A percentile compares a stretch with the other conserved stretches of the same genome.
These are phyloP conservation scores for Actinernus sp. DNA, from an alignment of 92 coral and sea anemone species.

Conservation along the genomic window DNA sequence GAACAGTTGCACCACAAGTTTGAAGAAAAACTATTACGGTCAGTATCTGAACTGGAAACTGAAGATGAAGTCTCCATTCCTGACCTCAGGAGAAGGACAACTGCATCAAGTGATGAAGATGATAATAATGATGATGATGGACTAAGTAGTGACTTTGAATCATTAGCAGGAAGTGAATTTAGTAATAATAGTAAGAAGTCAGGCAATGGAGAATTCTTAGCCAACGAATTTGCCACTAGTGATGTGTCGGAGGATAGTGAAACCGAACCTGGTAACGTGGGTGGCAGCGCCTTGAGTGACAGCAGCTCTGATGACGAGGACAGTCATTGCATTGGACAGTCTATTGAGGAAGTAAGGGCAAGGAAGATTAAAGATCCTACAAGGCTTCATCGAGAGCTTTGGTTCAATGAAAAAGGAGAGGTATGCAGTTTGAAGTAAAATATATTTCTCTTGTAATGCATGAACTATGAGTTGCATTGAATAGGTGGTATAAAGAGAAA, in stretches of 20 bases:
- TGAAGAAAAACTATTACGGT: conserved; percentile 47
- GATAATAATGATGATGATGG: conserved; percentile 16
- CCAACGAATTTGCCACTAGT: conserved; percentile 18
- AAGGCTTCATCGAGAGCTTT: conserved; percentile 87
- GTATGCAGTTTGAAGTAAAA: no score
- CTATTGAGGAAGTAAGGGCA: conserved; percentile 36
- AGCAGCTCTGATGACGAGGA: conserved; percentile 48
- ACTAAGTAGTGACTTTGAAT: conserved; percentile 26
- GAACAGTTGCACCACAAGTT: conserved; percentile 45
- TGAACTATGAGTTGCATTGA: no score
- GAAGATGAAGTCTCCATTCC: background rate
- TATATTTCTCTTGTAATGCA: no score
- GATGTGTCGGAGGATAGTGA: conserved; percentile 58
- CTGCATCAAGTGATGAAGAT: background rate
- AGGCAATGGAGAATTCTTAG: conserved; percentile 6
- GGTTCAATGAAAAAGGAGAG: conserved; percentile 97
- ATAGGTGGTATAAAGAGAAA: no score
- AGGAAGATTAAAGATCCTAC: conserved; percentile 74
- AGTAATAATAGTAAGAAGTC: background rate
- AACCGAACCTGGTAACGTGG: conserved; percentile 35
- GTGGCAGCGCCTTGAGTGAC: conserved; percentile 30
- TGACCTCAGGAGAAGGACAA: background rate
- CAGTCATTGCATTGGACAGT: conserved; percentile 27
- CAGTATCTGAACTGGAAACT: conserved; percentile 7
- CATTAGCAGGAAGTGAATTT: background rate